Base-by-base conservation (phyloP, 2,113 vertebrate species). In the Cinclus mexicanus region DNA sequence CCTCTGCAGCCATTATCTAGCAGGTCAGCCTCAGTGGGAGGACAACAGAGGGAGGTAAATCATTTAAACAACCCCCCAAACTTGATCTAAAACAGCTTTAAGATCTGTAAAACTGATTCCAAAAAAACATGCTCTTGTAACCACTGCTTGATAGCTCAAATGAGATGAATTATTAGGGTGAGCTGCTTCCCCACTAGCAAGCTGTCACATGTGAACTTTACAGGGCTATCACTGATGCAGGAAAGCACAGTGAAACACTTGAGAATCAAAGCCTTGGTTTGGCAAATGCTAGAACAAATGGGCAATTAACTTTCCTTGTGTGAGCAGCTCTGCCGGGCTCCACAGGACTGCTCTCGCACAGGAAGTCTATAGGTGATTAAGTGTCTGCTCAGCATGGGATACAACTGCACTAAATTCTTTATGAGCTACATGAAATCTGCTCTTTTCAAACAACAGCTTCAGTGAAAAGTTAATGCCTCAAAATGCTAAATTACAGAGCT, bases 321-420 rank as follows among this genome's bases (percentile, higher is more conserved):
- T 0, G 5, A 95, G 76, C 23, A 71, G 94, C 77, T 89, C 35
- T 5, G 29, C 71, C 0, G 47, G 90, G 71, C 89, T 88, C 92
- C 0, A 3, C 89, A 87, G 89, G 87, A 29, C 93, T 72, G 74
- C 78, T 94, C 95, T 90, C 0, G 20, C 89, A 93, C 94, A 95
- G 93, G 96, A 97, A 94, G 82, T 79, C 93, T 57, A 90, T 57
- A 85, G 94, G 93, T 91, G 93, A 97, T 95, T 95, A 95, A 95
- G 84, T 91, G 89, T 93, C 91, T 94, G 91, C 91, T 94, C 94
- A 95, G 95, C 89, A 94, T 67, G 80, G 96, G 93, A 90, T 86
- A 92, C 71, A 88, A 94, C 92, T 70, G 60, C 46, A 89, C 92
- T 96, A 87, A 94, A 95, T 89, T 91, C 91, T 95, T 95, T 95